Percentiles rank a stretch among this genome's conserved stretches.
phyloP scores from a whole-genome alignment of 2,113 vertebrate genomes.

The Agelaius tricolor region DNA sequence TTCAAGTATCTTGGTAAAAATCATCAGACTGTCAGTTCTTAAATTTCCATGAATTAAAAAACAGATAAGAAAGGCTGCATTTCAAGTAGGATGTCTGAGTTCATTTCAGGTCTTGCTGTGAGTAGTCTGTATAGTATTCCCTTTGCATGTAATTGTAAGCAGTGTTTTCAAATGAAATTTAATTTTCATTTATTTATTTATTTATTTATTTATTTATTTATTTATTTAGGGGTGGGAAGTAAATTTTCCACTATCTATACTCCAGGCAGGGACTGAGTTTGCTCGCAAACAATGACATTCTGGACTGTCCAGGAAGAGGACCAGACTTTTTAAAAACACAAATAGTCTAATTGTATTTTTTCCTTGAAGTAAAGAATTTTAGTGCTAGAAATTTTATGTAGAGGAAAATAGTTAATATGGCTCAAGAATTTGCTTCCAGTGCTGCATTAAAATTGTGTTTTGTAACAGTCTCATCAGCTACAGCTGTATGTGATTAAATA shows the following conservation, averaged over 20 bases:
- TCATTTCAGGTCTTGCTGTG: constrained; percentile 73
- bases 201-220: no score
- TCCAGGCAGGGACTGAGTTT: constrained; percentile 54
- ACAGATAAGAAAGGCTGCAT: neutral
- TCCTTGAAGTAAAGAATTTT: constrained; percentile 57
- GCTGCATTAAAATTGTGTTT: constrained; percentile 74
- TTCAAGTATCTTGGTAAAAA: neutral
- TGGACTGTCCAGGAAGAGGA: constrained; percentile 63
- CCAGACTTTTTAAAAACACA: neutral
- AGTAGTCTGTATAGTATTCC: constrained; percentile 46
- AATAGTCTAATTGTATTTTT: neutral
- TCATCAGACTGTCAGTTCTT: neutral
- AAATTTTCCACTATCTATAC: constrained; percentile 67
- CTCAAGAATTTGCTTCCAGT: constrained; percentile 70
- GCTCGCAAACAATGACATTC: constrained; percentile 51
- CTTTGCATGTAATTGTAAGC: constrained; percentile 75
- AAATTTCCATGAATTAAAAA: constrained; percentile 34
- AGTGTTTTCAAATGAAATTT: neutral
- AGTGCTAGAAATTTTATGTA: constrained; percentile 62
- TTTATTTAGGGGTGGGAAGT: neutral
- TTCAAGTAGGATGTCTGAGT: constrained; percentile 21
- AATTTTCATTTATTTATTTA: no score
- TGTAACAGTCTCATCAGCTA: constrained; percentile 75
- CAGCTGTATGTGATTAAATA: constrained; percentile 81
- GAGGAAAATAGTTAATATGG: constrained; percentile 71